phyloP scores from a whole-genome alignment of 1,140 invertebrate genomes.

The Scaptomyza hsui region DNA sequence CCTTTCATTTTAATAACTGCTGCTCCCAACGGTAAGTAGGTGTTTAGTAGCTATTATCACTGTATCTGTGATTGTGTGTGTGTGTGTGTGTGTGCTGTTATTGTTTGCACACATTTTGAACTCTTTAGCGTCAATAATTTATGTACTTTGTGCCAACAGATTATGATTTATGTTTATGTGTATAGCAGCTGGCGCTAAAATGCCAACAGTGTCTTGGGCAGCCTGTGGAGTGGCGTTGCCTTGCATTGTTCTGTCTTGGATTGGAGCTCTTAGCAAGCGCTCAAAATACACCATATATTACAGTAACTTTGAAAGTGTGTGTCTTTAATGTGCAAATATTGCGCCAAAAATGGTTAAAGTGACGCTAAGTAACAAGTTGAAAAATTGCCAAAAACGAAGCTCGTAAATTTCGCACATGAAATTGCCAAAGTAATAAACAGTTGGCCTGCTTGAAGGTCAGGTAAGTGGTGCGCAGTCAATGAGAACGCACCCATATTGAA shows the following conservation, averaged over 20 bases:
- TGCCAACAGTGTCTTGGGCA: conserved; percentile 10
- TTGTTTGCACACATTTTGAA: conserved; percentile 63
- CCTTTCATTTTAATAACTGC: conserved; percentile 61
- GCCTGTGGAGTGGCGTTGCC: background rate
- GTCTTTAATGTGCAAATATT: conserved; percentile 42
- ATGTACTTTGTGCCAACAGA: conserved; percentile 76
- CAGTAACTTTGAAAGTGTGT: conserved; percentile 3
- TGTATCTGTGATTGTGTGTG: conserved; percentile 17
- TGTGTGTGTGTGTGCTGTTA: conserved; percentile 31
- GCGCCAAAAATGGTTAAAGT: conserved; percentile 67
- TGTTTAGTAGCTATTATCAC: conserved; percentile 79
- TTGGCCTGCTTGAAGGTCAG: conserved; percentile 45
- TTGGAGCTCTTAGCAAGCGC: conserved; percentile 14
- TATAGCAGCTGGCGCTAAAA: conserved; percentile 45
- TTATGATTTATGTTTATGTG: conserved; percentile 75
- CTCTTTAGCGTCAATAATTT: conserved; percentile 81
- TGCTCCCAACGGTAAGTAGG: conserved; percentile 58
- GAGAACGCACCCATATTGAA: conserved; percentile 19
- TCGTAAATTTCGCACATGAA: conserved; percentile 70
- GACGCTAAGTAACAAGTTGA: conserved; percentile 79
- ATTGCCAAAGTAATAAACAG: conserved; percentile 75
- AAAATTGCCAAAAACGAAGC: conserved; percentile 62
- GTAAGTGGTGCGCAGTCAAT: conserved; percentile 13
- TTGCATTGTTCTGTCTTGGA: conserved; percentile 35
- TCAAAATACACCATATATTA: conserved; percentile 53